These are phyloP conservation scores for Aelia acuminata DNA, from an alignment of 2,888 invertebrate species.

Conservation along the genomic window DNA sequence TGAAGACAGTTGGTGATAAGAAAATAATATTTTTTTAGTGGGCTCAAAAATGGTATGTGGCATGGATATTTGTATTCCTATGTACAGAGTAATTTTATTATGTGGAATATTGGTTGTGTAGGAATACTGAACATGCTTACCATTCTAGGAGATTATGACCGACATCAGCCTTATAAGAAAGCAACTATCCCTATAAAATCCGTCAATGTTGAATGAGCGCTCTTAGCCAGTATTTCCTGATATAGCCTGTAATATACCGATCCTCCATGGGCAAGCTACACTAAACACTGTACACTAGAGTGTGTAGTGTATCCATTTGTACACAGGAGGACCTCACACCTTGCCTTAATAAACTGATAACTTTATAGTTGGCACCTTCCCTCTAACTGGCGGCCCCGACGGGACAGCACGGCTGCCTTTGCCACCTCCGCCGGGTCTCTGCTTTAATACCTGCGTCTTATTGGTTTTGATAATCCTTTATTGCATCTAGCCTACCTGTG, in stretches of 20 bases:
- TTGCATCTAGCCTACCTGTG: neutral
- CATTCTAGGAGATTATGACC: too few species aligned
- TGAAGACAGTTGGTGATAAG: too few species aligned
- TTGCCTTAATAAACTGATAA: constrained; percentile 54
- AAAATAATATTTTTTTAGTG: too few species aligned
- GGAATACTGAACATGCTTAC: too few species aligned
- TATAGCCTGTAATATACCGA: neutral
- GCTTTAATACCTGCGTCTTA: constrained; percentile 19
- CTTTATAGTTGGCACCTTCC: constrained; percentile 50
- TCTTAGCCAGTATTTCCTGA: neutral
- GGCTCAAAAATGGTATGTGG: too few species aligned
- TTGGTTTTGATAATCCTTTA: constrained; percentile 31
- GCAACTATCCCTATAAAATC: neutral
- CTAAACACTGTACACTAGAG: too few species aligned
- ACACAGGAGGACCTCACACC: constrained; percentile 44
- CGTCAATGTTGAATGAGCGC: neutral
- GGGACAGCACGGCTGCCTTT: constrained; percentile 10
- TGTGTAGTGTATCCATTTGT: neutral
- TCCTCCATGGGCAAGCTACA: neutral
- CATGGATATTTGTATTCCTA: too few species aligned
- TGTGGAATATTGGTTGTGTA: too few species aligned
- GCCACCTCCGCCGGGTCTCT: neutral
- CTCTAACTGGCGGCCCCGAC: constrained; percentile 23
- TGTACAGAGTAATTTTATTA: too few species aligned
- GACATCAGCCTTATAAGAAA: too few species aligned